Base-by-base conservation (phyloP, 1,140 invertebrate species). In the Zophobas morio region DNA sequence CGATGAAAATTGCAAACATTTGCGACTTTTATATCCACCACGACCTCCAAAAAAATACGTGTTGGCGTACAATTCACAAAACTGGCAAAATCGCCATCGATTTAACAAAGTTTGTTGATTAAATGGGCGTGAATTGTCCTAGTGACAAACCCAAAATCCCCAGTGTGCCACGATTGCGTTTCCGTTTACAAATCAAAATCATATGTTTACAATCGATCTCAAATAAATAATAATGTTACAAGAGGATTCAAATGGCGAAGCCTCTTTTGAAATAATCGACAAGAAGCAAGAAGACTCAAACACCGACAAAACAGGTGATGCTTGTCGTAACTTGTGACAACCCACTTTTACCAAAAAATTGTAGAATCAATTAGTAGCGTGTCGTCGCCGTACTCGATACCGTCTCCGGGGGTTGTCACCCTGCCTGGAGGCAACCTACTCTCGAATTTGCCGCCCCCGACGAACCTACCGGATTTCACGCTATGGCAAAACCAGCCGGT, bases 371-470 rank as follows among this genome's bases (percentile, higher is more conserved):
- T 82, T 3, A 82, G 82, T 63, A 81, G 78, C 70, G 78, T 85
- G 33, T 84, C 84, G 32, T 85, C 84, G 36, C 79, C 81, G 36
- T 84, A 84, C 51, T 81, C 84, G 20, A 63, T 84, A 57, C 82
- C 85, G 47, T 82, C 84, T 2, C 83, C 84, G 1, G 70, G 81
- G 66, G 80, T 81, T 51, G 32, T 78, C 0, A 82, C 54, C 73
- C 42, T 85, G 0, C 81, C 82, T 33, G 80, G 74, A 82, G 89
- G 89, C 8, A 90, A 89, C 80, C 80, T 90, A 53, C 84, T 91
- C 56, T 90, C 90, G 1, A 90, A 87, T 81, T 87, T 91, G 1
- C 87, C 89, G 57, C 90, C 90, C 35, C 90, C 90, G 1, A 85
- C 88, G 5, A 87, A 88, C 75, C 84, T 91, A 35, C 90, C 90